phyloP scores from a whole-genome alignment of 2,113 vertebrate species.

The Chaetops frenatus region DNA sequence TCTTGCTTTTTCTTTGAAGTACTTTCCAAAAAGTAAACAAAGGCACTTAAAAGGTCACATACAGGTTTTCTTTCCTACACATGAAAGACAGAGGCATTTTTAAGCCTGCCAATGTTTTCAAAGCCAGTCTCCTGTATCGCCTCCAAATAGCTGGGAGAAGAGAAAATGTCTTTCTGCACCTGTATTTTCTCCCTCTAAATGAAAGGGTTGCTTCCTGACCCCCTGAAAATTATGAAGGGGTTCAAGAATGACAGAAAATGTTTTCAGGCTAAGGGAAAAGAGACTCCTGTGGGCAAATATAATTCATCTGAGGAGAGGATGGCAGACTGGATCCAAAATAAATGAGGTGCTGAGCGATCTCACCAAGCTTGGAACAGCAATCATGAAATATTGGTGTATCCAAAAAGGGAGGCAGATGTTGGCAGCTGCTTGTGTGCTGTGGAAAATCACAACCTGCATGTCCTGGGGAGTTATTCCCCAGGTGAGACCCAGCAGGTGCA shows the following conservation, averaged over 20 bases:
- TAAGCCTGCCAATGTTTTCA: neutral
- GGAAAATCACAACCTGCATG: neutral
- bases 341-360: neutral
- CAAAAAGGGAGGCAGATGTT: neutral
- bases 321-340: neutral
- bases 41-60: neutral
- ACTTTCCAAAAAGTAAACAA: neutral
- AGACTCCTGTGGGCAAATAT: neutral
- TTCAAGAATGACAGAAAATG: neutral
- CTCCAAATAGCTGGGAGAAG: neutral
- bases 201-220: neutral
- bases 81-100: neutral
- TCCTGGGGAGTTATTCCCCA: neutral
- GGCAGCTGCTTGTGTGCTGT: neutral
- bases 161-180: neutral
- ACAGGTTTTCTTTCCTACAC: neutral
- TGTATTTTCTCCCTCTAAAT: neutral
- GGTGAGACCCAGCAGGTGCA: neutral
- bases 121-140: neutral
- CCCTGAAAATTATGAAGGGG: neutral
- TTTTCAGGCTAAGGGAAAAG: neutral
- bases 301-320: neutral
- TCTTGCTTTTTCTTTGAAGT: neutral
- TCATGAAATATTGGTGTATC: neutral
- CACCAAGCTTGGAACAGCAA: neutral